Evolutionary conservation across 2,888 invertebrate species (phyloP), one percentile per base, ranked within the genome.

Genomic region (Leucophora obtusa): DNA sequence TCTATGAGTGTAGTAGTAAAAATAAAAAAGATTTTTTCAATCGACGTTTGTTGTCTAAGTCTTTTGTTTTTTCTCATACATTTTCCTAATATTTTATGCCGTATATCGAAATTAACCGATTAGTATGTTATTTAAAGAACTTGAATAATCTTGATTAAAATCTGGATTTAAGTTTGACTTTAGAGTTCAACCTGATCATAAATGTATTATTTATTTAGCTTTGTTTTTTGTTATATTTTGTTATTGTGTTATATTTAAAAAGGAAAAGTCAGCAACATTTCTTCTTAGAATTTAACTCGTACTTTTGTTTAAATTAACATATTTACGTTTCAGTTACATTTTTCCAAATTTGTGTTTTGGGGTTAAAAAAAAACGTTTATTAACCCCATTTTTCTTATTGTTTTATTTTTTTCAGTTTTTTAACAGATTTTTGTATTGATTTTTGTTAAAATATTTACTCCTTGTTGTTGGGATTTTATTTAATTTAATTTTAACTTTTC

Each of bases 311-410:
- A 15, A 21, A 11, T 38, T 38, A 53, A 33, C 33, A 28, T 28
- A 28, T 28, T 28, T 28, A 28, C 28, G 28, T 28, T 28, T 33
- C 17, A 15, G 17, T 33, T 17, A 10, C 24, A 47, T 18, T 62
- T 62, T 58, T 33, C 0, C 17, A 18, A 28, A 63, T 50, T 2
- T 65, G 24, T 43, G 50, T 69, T 51, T 59, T 59, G 58, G 43
- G 47, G 58, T 58, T 15, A 69, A 59, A 59, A 59, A 59, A 28
- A 18, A 59, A 59, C 50, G 35, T 69, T 50, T 50, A 50, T 58
- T 68, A 24, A 47, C 28, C 14, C 56, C 17, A 14, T 58, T 28
- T 58, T 69, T 58, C 47, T 0, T 54, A 10, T 24, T 54, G 28
- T 54, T 5, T 4, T 56, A 15, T 15, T 56, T 56, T 7, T 56